Evolutionary conservation across 2,113 vertebrate genomes (phyloP).

Genomic region (Hyaena hyaena): DNA sequence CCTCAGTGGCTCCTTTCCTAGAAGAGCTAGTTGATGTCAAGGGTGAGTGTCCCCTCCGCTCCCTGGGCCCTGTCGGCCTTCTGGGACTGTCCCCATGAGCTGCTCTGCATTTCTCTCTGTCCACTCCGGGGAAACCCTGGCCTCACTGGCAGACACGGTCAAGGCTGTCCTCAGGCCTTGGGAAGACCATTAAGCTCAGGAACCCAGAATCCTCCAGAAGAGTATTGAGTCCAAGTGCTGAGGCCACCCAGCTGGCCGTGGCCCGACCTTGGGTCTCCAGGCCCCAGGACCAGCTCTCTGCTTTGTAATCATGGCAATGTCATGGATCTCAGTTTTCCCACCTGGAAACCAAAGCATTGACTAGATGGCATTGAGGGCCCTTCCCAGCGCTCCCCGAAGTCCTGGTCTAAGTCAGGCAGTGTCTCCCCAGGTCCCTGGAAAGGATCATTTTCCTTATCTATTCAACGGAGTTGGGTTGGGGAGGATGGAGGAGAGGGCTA

Average conservation of each 20-base stretch:
- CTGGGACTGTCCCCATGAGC: not conserved
- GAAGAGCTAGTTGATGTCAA: not conserved
- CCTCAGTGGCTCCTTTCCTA: not conserved
- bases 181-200: not conserved
- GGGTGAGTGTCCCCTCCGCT: not conserved
- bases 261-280: not conserved
- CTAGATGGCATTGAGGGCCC: not conserved
- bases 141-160: not conserved
- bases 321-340: not conserved
- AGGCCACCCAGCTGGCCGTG: not conserved
- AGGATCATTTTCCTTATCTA: not conserved
- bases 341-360: not conserved
- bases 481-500: not conserved
- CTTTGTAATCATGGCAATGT: not conserved
- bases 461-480: not conserved
- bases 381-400: not conserved
- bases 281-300: not conserved
- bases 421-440: not conserved
- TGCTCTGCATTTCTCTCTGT: not conserved
- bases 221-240: not conserved
- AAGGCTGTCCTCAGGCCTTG: not conserved
- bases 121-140: not conserved
- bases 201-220: not conserved
- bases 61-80: accelerated
- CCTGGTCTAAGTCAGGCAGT: not conserved